Evolutionary conservation across 2,888 invertebrate genomes (phyloP), one percentile per base, ranked within the genome.

Genomic region (Drosophila mercatorum): DNA sequence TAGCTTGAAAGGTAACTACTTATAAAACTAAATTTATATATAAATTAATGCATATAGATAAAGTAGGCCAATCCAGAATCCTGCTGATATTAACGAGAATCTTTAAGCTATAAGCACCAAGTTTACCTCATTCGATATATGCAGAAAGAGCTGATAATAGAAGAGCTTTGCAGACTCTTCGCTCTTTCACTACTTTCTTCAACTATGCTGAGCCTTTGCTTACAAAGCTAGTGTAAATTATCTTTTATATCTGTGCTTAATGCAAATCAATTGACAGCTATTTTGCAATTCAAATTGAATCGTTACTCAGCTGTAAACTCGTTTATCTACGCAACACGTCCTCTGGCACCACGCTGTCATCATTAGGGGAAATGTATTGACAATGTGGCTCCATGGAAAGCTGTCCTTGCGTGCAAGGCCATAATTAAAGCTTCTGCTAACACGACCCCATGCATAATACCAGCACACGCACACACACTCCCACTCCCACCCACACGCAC

Each of bases 351-450:
- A 14, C 51, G 38, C 38, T 46, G 12, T 34, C 17, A 46, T 49
- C 43, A 57, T 46, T 41, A 31, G 22, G 26, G 14, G 2, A 47
- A 59, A 49, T 26, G 28, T 49, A 68, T 36, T 59, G 49, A 49
- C 60, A 49, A 49, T 36, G 38, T 47, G 28, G n/a, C 12, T 17
- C 22, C 17, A 43, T 22, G 38, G 22, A 80, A 65, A 76, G 57
- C 46, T 56, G 58, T 44, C 67, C 61, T 72, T 80, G 82, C 51
- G 57, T 64, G 59, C 60, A 53, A 62, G 68, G 67, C 47, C 57
- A 70, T 59, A 70, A 70, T 78, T 62, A 52, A 68, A 53, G 51
- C 34, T 58, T 26, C 57, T 44, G 22, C 57, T 40, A 17, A 47
- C 49, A 58, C 64, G 46, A 17, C 38, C 12, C 22, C 14, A n/a